phyloP scores from a whole-genome alignment of 2,888 invertebrate species.

The Hermaeophaga mercurialis region DNA sequence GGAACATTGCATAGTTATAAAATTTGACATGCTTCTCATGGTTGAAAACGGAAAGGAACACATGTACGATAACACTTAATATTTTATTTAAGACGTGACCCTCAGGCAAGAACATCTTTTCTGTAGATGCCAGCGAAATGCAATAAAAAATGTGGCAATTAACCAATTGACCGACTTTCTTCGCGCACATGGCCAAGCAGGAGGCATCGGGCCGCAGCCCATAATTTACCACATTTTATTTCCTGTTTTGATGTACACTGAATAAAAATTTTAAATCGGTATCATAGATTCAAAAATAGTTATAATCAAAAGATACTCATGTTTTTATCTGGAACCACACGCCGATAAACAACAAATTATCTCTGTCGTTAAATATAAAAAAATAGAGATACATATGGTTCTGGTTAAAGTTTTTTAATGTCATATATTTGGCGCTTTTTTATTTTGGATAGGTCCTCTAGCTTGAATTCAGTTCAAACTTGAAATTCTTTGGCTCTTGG shows the following conservation, averaged over 20 bases:
- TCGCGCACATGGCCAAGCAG: background rate
- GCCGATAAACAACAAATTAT: too few relatives aligned
- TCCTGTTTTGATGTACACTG: constrained; percentile 7
- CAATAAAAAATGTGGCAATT: constrained; percentile 15
- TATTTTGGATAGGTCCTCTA: too few relatives aligned
- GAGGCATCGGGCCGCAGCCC: background rate
- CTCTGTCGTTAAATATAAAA: too few relatives aligned
- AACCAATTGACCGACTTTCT: constrained; percentile 22
- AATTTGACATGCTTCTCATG: constrained; percentile 12
- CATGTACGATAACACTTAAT: constrained; percentile 3
- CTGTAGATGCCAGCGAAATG: background rate
- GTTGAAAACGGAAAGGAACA: constrained; percentile 4
- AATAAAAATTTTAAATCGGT: too few relatives aligned
- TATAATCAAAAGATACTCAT: too few relatives aligned
- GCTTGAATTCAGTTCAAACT: too few relatives aligned
- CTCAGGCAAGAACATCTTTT: constrained; percentile 2
- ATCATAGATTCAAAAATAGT: too few relatives aligned
- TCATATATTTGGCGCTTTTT: too few relatives aligned
- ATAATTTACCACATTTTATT: constrained; percentile 8
- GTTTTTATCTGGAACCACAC: too few relatives aligned
- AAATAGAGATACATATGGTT: too few relatives aligned
- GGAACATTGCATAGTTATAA: background rate
- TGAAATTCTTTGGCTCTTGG: too few relatives aligned
- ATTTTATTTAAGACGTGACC: background rate
- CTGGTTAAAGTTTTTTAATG: too few relatives aligned